Conservation (phyloP, 37 sponge, comb jelly and placozoan genomes). For the Beroe ovata region DNA sequence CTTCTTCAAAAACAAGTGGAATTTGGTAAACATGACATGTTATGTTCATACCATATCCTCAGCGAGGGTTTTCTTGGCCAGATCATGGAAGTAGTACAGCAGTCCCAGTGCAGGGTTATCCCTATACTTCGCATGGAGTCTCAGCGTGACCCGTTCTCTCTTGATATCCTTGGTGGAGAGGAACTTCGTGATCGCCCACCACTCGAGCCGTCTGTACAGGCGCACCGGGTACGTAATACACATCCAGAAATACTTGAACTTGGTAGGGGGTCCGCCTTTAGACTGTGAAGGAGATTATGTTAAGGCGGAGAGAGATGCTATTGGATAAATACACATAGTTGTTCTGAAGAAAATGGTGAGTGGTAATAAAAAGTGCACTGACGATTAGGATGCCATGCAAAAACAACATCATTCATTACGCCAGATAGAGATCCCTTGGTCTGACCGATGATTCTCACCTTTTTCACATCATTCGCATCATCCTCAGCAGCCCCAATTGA, state of each 20-base stretch:
- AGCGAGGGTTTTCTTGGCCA: slow-evolving; percentile 10
- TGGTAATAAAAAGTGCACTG: too few species aligned
- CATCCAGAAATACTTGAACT: slow-evolving; percentile 26
- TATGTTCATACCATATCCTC: slow-evolving; percentile 26
- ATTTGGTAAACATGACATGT: too few species aligned
- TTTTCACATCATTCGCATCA: background rate
- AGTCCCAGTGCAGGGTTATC: background rate
- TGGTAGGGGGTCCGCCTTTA: background rate
- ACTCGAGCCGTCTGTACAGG: slow-evolving; percentile 20
- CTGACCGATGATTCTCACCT: too few species aligned
- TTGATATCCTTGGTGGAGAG: slow-evolving; percentile 1
- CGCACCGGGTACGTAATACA: background rate
- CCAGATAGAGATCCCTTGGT: too few species aligned
- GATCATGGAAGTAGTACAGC: slow-evolving; percentile 38
- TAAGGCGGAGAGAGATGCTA: too few species aligned
- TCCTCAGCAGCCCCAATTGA: too few species aligned
- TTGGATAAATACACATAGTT: too few species aligned
- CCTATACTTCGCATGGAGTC: slow-evolving; percentile 44
- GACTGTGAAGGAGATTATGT: background rate
- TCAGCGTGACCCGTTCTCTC: slow-evolving; percentile 45
- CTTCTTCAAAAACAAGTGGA: too few species aligned
- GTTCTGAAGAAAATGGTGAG: too few species aligned
- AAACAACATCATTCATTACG: too few species aligned
- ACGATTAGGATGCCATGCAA: too few species aligned
- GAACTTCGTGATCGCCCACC: slow-evolving; percentile 45